phyloP scores from a whole-genome alignment of 2,113 vertebrate species.

The Ellobius talpinus region DNA sequence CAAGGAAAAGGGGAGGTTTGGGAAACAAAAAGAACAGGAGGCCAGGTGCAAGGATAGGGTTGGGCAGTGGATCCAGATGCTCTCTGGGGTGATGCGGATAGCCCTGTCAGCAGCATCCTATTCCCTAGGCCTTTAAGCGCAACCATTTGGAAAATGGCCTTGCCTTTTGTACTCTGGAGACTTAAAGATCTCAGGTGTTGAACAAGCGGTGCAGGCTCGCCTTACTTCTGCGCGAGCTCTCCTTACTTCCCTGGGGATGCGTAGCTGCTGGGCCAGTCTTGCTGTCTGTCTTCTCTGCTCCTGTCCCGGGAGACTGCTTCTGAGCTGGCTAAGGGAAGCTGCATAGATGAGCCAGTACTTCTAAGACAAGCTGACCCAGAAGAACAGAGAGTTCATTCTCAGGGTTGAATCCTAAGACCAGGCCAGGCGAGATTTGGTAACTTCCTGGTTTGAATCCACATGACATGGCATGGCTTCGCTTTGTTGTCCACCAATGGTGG shows the following conservation, averaged over 20 bases:
- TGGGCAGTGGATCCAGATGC: not conserved
- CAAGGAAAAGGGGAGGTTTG: not conserved
- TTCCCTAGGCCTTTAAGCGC: not conserved
- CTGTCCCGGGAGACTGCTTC: not conserved
- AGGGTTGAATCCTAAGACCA: not conserved
- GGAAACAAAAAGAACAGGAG: conserved; percentile 51
- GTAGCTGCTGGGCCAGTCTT: not conserved
- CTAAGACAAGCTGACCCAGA: not conserved
- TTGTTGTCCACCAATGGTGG: not conserved
- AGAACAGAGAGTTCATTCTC: no score
- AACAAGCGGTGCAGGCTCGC: not conserved
- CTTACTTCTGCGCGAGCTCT: not conserved
- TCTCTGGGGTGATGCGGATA: not conserved
- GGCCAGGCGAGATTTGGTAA: not conserved
- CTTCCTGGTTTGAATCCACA: not conserved
- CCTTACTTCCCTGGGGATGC: not conserved
- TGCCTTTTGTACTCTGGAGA: not conserved
- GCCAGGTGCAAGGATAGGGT: not conserved
- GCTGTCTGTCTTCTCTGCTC: not conserved
- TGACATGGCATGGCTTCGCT: fast-evolving
- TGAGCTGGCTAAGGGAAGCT: not conserved
- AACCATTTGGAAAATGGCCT: conserved; percentile 5
- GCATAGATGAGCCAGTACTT: not conserved
- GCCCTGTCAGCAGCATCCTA: not conserved
- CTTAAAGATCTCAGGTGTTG: not conserved